Conservation (phyloP, 2,797 vertebrate species). For the Spheniscus humboldti region DNA sequence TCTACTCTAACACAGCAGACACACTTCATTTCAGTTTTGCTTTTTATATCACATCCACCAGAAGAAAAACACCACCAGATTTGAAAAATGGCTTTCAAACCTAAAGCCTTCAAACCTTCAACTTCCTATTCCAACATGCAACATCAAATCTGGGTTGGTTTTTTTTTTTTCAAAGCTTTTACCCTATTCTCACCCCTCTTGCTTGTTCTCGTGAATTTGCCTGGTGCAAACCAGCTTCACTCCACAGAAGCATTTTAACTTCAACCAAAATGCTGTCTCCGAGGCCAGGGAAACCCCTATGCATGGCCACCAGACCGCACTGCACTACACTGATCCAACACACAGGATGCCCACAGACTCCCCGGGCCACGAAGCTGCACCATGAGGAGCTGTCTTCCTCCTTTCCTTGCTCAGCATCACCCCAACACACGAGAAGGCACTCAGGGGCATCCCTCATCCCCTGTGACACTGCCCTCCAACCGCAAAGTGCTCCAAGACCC, state of each 20-base stretch:
- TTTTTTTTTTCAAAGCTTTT: neutral
- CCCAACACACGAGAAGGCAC: neutral
- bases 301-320: rapidly evolving
- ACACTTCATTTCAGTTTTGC: neutral
- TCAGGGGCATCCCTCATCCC: neutral
- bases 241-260: neutral
- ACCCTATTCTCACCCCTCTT: neutral
- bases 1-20: neutral
- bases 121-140: neutral
- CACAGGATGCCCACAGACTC: rapidly evolving
- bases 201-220: neutral
- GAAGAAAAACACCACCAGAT: neutral
- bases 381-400: neutral
- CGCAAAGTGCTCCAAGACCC: neutral
- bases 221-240: neutral
- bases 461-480: neutral
- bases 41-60: constrained; percentile 24
- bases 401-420: neutral
- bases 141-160: neutral
- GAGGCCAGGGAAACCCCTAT: neutral
- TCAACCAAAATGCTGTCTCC: neutral
- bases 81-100: neutral
- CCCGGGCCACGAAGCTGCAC: neutral
- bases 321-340: rapidly evolving
- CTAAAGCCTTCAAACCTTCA: neutral